Percentiles rank a stretch among this genome's conserved stretches.
Conservation (phyloP, 2,797 vertebrate genomes). For the Thamnophis elegans region DNA sequence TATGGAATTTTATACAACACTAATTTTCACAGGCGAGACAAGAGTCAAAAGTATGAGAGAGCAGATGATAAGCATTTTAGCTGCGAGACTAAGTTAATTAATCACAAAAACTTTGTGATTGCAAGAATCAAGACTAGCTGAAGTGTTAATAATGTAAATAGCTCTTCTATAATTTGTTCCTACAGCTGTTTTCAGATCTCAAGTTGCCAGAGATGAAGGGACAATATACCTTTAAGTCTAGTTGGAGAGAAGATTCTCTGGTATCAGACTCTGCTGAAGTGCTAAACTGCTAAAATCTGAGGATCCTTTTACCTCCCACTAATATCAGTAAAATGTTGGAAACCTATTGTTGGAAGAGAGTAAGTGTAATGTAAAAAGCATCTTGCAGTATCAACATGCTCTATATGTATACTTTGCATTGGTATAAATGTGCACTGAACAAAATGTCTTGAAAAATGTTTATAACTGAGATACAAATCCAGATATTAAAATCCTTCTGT, state of each 20-base stretch:
- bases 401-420: background rate
- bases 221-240: background rate
- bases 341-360: background rate
- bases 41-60: background rate
- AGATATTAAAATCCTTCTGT: background rate
- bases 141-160: constrained; percentile 28
- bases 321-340: background rate
- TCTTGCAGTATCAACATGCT: background rate
- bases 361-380: background rate
- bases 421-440: background rate
- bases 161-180: constrained; percentile 29
- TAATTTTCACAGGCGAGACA: background rate
- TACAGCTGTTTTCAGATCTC: background rate
- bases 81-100: background rate
- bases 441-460: background rate
- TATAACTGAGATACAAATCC: background rate
- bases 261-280: background rate
- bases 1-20: background rate
- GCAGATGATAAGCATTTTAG: background rate
- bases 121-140: constrained; percentile 3
- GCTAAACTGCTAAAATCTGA: background rate
- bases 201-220: background rate
- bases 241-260: background rate
- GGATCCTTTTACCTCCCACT: background rate
- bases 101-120: background rate